A percentile compares a stretch with the other conserved stretches of the same genome.
Evolutionary conservation across 2,113 vertebrate genomes (phyloP).

Genomic region (Copsychus sechellarum): DNA sequence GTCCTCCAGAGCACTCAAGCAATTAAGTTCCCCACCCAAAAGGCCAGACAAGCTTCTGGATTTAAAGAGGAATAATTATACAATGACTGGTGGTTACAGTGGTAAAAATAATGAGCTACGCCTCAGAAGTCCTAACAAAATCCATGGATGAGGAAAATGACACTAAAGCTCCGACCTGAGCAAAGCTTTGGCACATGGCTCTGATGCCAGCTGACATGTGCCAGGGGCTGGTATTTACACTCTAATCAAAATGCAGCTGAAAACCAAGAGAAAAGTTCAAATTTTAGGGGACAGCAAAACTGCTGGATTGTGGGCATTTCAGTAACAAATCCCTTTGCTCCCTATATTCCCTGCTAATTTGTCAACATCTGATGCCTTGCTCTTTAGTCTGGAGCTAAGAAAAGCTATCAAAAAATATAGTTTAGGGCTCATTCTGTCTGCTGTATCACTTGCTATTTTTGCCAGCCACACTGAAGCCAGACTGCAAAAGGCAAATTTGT

Average conservation of each 20-base stretch:
- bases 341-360: not conserved
- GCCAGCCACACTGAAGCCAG: not conserved
- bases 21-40: not conserved
- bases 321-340: not conserved
- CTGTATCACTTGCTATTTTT: conserved; percentile 43
- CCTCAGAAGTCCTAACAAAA: not conserved
- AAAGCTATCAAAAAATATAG: conserved; percentile 40
- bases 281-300: not conserved
- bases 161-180: not conserved
- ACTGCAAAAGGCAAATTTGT: conserved; percentile 46
- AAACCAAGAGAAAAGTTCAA: not conserved
- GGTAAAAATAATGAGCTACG: conserved; percentile 19
- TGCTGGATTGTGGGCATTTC: not conserved
- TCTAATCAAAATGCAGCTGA: not conserved
- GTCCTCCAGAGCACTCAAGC: not conserved
- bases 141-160: not conserved
- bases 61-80: not conserved
- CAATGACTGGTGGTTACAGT: not conserved
- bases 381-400: conserved; percentile 59
- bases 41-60: not conserved
- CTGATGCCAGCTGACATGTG: not conserved
- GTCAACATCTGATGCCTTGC: conserved; percentile 43
- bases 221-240: not conserved
- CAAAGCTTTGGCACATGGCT: not conserved
- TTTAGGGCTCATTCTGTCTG: conserved; percentile 42